phyloP scores from a whole-genome alignment of 2,797 vertebrate genomes.

The Crocidura indochinensis region DNA sequence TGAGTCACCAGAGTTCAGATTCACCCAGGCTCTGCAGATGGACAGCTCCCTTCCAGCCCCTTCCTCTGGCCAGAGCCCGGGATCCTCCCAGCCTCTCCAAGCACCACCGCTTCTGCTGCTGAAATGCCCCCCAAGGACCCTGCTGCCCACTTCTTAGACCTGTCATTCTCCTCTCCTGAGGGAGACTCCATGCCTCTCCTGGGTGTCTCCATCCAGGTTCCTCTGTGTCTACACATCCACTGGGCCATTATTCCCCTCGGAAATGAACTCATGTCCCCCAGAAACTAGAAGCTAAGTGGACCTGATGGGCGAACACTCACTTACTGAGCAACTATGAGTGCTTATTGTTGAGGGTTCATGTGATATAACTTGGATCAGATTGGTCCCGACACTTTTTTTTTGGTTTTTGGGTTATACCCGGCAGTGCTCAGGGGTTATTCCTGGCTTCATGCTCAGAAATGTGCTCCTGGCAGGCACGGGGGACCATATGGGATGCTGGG shows the following conservation, averaged over 20 bases:
- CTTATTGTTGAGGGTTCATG: accelerated
- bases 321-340: background rate
- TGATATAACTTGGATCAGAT: background rate
- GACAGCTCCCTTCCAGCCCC: background rate
- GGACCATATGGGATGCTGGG: too few relatives aligned
- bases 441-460: too few relatives aligned
- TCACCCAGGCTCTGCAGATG: background rate
- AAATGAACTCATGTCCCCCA: background rate
- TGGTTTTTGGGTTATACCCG: too few relatives aligned
- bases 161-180: background rate
- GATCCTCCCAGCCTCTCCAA: background rate
- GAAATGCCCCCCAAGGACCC: too few relatives aligned
- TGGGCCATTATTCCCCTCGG: background rate
- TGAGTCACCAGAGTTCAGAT: constrained; percentile 60
- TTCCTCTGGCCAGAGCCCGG: background rate
- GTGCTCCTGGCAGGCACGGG: too few relatives aligned
- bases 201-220: background rate
- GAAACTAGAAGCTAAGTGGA: background rate
- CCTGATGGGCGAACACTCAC: too few relatives aligned
- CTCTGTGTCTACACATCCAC: background rate
- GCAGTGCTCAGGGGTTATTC: too few relatives aligned
- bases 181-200: too few relatives aligned
- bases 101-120: too few relatives aligned
- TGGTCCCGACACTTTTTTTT: accelerated
- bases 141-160: background rate